Evolutionary conservation across 2,888 invertebrate species (phyloP).

Genomic region (Tillus elongatus): DNA sequence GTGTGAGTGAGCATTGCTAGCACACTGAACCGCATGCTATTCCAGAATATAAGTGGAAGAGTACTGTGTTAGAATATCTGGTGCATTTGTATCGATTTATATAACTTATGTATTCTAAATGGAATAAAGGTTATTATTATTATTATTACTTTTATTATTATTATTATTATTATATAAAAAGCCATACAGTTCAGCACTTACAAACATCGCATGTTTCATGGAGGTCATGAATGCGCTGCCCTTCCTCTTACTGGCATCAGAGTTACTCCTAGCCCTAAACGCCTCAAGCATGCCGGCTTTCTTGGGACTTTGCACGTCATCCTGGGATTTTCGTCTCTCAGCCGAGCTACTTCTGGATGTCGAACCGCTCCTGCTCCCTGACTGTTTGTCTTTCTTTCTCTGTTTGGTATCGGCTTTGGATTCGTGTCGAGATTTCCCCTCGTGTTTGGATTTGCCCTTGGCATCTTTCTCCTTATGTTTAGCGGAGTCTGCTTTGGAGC

Average conservation of each 20-base stretch:
- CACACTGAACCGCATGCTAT: no score
- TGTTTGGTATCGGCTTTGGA: constrained; percentile 19
- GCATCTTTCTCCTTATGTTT: constrained; percentile 25
- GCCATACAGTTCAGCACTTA: no score
- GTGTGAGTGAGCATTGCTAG: no score
- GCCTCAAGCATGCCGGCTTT: constrained; percentile 70
- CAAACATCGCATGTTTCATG: constrained; percentile 76
- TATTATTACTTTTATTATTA: no score
- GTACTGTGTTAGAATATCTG: no score
- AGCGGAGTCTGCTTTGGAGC: constrained; percentile 40
- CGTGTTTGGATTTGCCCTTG: constrained; percentile 21
- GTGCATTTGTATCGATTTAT: no score
- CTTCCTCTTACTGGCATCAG: constrained; percentile 57
- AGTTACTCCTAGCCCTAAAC: constrained; percentile 67
- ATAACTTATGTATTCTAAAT: no score
- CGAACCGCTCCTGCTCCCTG: constrained; percentile 42
- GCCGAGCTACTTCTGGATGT: constrained; percentile 38
- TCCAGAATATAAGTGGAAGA: no score
- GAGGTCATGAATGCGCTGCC: constrained; percentile 70
- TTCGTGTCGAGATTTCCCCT: no score
- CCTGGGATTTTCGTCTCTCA: constrained; percentile 36
- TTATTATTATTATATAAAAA: no score
- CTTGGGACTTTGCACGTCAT: constrained; percentile 35
- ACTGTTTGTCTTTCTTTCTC: constrained; percentile 33
- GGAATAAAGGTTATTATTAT: no score